These are phyloP conservation scores for Amblyopsis rosae DNA, from an alignment of 2,113 vertebrate species.

Conservation along the genomic window DNA sequence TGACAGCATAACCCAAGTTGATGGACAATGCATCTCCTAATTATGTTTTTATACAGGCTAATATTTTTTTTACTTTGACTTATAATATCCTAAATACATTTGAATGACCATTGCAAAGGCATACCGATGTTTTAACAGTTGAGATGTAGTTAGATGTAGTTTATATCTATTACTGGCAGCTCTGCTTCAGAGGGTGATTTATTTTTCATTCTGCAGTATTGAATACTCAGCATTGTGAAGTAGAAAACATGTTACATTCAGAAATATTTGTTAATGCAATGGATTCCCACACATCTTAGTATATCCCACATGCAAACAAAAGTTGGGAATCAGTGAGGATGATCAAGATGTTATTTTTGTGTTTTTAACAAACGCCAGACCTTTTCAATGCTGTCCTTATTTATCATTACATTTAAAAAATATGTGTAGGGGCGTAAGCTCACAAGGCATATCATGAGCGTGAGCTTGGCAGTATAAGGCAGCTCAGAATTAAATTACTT, in stretches of 20 bases:
- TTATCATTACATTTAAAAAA: conserved; percentile 36
- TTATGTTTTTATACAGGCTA: background rate
- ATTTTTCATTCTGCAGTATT: conserved; percentile 28
- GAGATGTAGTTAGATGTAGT: conserved; percentile 2
- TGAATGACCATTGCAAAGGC: conserved; percentile 24
- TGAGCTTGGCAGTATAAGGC: conserved; percentile 46
- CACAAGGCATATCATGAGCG: conserved; percentile 42
- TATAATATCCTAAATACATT: background rate
- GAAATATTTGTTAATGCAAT: conserved; percentile 13
- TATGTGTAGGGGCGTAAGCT: conserved; percentile 37
- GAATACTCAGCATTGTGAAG: conserved; percentile 1
- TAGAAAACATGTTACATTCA: conserved; percentile 14
- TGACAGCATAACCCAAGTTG: background rate
- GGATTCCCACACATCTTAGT: conserved; percentile 7
- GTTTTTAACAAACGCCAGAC: conserved; percentile 46
- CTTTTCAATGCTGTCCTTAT: conserved; percentile 58
- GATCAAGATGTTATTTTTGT: conserved; percentile 35
- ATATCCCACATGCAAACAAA: background rate
- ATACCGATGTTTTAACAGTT: conserved; percentile 17
- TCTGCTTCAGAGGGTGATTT: conserved; percentile 21
- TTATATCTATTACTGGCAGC: conserved; percentile 21
- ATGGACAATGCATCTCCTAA: conserved; percentile 6
- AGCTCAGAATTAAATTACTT: conserved; percentile 50
- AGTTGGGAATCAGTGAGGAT: conserved; percentile 1
- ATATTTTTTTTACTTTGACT: background rate